Base-by-base conservation (phyloP, 2,113 vertebrate genomes). In the Carassius carassius region DNA sequence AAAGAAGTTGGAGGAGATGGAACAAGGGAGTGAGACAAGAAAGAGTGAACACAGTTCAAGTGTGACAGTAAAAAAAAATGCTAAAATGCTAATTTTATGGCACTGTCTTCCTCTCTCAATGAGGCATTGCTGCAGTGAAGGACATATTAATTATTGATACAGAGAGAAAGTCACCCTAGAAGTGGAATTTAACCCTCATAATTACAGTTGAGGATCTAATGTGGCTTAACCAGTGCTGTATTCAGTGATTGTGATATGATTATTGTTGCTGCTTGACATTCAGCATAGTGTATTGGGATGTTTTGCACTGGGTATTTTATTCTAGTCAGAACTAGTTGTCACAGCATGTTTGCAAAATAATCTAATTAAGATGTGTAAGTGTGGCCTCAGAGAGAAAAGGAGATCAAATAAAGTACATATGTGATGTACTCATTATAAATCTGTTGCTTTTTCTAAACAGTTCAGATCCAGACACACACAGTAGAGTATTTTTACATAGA, bases 121-220 rank as follows among this genome's bases (percentile, higher is more conserved):
- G 54, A 56, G 54, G 54, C 54, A 76, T 58, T 75, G 12, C 72
- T n/a, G 32, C 85, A 75, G 17, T 29, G 23, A 56, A 51, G 67
- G 58, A 76, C 72, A 76, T 62, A 77, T 75, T 12, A 82, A 69
- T 60, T 82, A 23, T 37, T 81, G 58, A 74, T 74, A 44, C 37
- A 41, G 37, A 41, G 37, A 41, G 37, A 65, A 35, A 49, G 60
- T 29, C 37, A 17, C 21, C 44, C 56, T 74, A 32, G 56, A 62
- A 47, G n/a, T 58, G 62, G 23, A 51, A 47, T 23, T 23, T 73
- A 82, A 1, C 10, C 67, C 41, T 44, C 1, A 2, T 44, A 17
- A 63, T 79, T 44, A 4, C 60, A 63, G 60, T 25, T 63, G 11
- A 11, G 60, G 16, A 6, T 70, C 19, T 44, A 73, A 73, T 73